Percentiles rank a stretch among this genome's conserved stretches.
Evolutionary conservation across 2,797 vertebrate species (phyloP).

Genomic region (Pipistrellus pygmaeus): DNA sequence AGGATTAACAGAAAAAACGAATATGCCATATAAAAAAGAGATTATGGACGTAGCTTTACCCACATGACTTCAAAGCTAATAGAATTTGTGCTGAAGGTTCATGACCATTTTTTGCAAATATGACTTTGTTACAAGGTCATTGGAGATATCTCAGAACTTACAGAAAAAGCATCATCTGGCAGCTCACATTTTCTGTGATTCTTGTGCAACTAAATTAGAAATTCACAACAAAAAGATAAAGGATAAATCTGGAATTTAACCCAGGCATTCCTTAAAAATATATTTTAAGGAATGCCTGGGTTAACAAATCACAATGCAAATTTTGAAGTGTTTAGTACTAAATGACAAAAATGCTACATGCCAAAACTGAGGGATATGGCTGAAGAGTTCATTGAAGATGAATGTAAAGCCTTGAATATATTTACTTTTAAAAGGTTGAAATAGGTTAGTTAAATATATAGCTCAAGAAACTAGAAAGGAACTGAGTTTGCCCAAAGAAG

Average conservation of each 20-base stretch:
- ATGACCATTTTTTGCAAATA: background rate
- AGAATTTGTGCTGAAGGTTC: background rate
- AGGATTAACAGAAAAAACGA: too few species aligned
- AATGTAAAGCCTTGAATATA: background rate
- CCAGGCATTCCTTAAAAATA: too few species aligned
- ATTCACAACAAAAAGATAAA: background rate
- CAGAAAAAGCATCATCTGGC: background rate
- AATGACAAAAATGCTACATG: constrained; percentile 1
- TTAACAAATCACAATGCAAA: constrained; percentile 35
- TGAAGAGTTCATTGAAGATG: background rate
- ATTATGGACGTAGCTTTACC: constrained; percentile 20
- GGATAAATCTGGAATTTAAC: constrained; percentile 26
- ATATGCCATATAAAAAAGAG: constrained; percentile 37
- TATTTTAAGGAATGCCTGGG: background rate
- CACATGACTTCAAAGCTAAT: background rate
- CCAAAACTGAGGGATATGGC: background rate
- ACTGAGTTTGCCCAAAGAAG: background rate
- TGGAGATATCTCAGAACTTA: background rate
- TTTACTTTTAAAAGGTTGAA: constrained; percentile 13
- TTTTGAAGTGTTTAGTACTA: constrained; percentile 35
- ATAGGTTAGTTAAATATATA: background rate
- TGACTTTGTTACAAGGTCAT: background rate
- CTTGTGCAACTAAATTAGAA: background rate
- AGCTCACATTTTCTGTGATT: background rate
- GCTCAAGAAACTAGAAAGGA: background rate